These are phyloP conservation scores for Idris sp. DNA, from an alignment of 1,140 invertebrate genomes.

Conservation along the genomic window DNA sequence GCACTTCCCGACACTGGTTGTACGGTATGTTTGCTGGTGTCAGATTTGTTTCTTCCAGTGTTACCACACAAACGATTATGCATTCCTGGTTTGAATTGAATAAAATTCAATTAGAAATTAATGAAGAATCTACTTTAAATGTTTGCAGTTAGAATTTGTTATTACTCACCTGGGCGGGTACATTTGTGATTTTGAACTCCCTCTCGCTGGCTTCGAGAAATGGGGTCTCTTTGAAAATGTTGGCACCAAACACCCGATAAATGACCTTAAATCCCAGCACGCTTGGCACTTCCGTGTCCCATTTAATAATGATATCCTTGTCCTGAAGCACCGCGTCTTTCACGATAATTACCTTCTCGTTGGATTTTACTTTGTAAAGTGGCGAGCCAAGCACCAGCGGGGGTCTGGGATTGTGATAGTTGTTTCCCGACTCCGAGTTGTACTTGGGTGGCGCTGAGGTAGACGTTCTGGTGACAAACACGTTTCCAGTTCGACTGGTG, in stretches of 20 bases:
- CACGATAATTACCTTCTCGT: constrained; percentile 88
- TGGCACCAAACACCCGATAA: constrained; percentile 92
- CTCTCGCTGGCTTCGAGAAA: constrained; percentile 91
- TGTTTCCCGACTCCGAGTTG: constrained; percentile 65
- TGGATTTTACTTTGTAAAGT: constrained; percentile 80
- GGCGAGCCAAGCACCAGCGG: constrained; percentile 86
- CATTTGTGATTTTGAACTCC: constrained; percentile 94
- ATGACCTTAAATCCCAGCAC: constrained; percentile 93
- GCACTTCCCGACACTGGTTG: constrained; percentile 91
- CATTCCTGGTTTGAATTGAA: too few relatives aligned
- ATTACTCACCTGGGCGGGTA: constrained; percentile 85
- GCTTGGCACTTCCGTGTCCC: constrained; percentile 91
- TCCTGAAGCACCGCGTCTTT: constrained; percentile 91
- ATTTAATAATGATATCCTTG: constrained; percentile 92
- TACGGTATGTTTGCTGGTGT: constrained; percentile 91
- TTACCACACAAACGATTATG: constrained; percentile 94
- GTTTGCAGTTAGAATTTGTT: too few relatives aligned
- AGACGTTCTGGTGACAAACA: constrained; percentile 74
- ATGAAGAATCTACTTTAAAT: not conserved
- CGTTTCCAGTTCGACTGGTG: constrained; percentile 73
- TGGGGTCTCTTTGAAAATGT: constrained; percentile 92
- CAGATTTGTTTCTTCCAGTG: constrained; percentile 90
- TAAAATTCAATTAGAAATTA: constrained; percentile 11
- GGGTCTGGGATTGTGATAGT: constrained; percentile 80
- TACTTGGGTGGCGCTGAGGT: constrained; percentile 70